Percentiles rank a stretch among this genome's conserved stretches.
These are phyloP conservation scores for Gymnoscopelus microlampas DNA, from an alignment of 2,797 vertebrate species.

Conservation along the genomic window DNA sequence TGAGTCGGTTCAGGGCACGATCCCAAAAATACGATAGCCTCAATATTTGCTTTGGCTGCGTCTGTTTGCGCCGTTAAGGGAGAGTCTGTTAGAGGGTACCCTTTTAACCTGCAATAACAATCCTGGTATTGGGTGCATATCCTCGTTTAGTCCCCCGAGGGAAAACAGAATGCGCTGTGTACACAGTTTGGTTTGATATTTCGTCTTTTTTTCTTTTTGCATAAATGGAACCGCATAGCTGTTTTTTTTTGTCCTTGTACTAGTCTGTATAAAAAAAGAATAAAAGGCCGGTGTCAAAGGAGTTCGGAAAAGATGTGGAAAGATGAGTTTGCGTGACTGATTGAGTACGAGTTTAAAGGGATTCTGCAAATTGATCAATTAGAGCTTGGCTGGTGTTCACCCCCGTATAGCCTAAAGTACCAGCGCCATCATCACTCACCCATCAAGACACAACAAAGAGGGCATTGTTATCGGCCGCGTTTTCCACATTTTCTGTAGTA, in stretches of 20 bases:
- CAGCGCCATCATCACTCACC: conserved; percentile 33
- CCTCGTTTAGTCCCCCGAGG: conserved; percentile 14
- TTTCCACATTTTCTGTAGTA: conserved; percentile 43
- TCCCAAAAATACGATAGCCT: conserved; percentile 49
- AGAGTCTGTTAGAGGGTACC: conserved; percentile 45
- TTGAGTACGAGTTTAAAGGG: conserved; percentile 25
- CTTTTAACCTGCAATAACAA: conserved; percentile 53
- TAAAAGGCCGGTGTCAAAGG: neutral
- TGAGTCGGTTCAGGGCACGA: conserved; percentile 40
- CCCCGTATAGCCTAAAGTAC: neutral
- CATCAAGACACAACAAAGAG: conserved; percentile 43
- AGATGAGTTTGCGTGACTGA: conserved; percentile 29
- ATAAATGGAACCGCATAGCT: neutral
- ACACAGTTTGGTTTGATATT: neutral
- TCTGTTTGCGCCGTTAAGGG: conserved; percentile 25
- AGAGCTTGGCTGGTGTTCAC: conserved; percentile 23
- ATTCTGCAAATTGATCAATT: conserved; percentile 57
- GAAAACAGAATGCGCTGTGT: neutral
- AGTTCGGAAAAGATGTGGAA: conserved; percentile 14
- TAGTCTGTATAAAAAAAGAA: conserved; percentile 1
- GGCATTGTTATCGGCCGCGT: conserved; percentile 52
- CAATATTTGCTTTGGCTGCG: conserved; percentile 61
- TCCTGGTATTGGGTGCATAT: conserved; percentile 19
- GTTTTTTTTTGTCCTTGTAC: neutral
- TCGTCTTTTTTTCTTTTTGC: conserved; percentile 8